Evolutionary conservation across 2,113 vertebrate species (phyloP).

Genomic region (Stictonetta naevosa): DNA sequence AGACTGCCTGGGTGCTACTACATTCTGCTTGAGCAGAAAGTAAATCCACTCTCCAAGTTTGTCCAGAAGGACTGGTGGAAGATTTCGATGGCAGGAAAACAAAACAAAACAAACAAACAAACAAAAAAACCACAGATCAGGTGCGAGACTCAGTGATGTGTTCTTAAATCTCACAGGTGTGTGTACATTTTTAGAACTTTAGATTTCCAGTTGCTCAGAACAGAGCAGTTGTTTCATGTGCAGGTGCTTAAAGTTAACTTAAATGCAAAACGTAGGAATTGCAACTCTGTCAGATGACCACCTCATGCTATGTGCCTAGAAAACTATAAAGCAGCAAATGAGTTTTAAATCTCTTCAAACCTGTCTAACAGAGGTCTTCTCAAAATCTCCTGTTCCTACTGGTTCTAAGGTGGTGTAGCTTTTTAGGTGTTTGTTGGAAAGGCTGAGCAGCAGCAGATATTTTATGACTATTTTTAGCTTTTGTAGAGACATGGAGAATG

Average conservation of each 20-base stretch:
- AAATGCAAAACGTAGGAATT: background rate
- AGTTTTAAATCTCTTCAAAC: background rate
- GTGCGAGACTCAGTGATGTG: background rate
- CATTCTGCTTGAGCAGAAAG: background rate
- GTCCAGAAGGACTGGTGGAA: background rate
- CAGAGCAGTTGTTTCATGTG: background rate
- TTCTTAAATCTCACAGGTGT: background rate
- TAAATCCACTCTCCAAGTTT: background rate
- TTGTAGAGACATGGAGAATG: background rate
- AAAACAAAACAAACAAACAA: background rate
- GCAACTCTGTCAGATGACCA: background rate
- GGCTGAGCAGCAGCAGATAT: background rate
- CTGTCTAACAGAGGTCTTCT: background rate
- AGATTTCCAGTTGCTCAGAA: background rate
- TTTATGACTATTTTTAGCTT: background rate
- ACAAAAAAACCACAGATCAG: background rate
- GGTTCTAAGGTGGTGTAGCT: background rate
- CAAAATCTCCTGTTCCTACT: background rate
- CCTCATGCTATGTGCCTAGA: background rate
- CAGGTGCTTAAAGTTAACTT: background rate
- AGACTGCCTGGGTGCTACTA: background rate
- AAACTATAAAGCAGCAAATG: background rate
- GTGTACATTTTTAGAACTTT: background rate
- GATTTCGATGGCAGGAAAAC: background rate
- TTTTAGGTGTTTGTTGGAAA: background rate